Conservation (phyloP, 2,797 vertebrate species). For the Sebastes diaconus region DNA sequence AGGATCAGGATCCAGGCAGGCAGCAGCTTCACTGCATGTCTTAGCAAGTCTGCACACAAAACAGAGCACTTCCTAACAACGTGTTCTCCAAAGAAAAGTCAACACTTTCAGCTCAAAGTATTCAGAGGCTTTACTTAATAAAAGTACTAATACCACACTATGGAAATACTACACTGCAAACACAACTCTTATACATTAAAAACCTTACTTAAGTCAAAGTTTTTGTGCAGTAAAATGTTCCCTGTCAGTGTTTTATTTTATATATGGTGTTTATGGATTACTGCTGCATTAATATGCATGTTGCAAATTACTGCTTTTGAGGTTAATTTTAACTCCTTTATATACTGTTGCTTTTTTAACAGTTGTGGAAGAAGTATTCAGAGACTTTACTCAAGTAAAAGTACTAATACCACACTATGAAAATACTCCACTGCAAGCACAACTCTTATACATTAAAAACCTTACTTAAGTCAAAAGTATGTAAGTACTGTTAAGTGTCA, state of each 20-base stretch:
- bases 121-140: background rate
- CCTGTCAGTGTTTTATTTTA: too few species aligned
- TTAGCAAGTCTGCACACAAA: constrained; percentile 48
- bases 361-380: too few species aligned
- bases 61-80: background rate
- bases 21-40: constrained; percentile 53
- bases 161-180: background rate
- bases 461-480: background rate
- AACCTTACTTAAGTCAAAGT: background rate
- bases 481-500: background rate
- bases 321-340: too few species aligned
- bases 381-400: too few species aligned
- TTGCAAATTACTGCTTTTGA: too few species aligned
- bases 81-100: background rate
- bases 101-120: background rate
- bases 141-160: background rate
- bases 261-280: too few species aligned
- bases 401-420: too few species aligned
- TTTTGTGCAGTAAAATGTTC: too few species aligned
- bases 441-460: background rate
- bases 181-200: background rate
- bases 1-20: constrained; percentile 38
- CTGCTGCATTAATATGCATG: too few species aligned
- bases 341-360: too few species aligned
- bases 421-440: too few species aligned